These are phyloP conservation scores for Dryobotodes eremita DNA, from an alignment of 2,888 invertebrate genomes.

Conservation along the genomic window DNA sequence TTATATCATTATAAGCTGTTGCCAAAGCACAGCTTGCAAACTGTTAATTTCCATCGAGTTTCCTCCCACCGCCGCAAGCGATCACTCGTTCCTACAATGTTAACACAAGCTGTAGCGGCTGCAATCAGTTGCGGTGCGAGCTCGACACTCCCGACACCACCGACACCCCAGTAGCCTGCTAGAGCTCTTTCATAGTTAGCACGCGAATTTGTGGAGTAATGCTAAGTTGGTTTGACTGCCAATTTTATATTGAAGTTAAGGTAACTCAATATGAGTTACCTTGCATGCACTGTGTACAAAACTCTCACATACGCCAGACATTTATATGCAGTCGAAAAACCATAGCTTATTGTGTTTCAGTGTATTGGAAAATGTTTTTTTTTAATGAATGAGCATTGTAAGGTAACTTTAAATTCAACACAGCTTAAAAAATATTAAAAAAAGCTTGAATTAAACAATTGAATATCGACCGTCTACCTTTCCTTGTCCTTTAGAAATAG, in stretches of 20 bases:
- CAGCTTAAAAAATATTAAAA: background rate
- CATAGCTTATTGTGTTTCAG: background rate
- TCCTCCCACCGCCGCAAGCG: conserved; percentile 40
- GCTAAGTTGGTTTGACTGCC: conserved; percentile 8
- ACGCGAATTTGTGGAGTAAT: conserved; percentile 22
- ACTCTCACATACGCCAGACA: background rate
- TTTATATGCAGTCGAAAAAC: background rate
- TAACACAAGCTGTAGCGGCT: conserved; percentile 62
- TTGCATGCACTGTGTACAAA: background rate
- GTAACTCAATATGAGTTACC: background rate
- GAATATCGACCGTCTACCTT: background rate
- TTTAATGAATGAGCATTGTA: background rate
- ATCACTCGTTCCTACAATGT: conserved; percentile 56
- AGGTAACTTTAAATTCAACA: background rate
- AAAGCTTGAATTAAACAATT: background rate
- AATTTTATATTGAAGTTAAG: background rate
- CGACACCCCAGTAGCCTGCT: conserved; percentile 19
- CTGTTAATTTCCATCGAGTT: conserved; percentile 11
- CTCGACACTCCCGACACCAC: conserved; percentile 21
- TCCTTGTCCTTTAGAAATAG: background rate
- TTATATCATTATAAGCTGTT: background rate
- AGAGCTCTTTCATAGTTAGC: conserved; percentile 21
- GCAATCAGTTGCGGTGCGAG: conserved; percentile 67
- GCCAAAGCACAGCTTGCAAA: background rate
- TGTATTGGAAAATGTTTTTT: background rate